Base-by-base conservation (phyloP, 2,113 vertebrate genomes). In the Coreoperca whiteheadi region DNA sequence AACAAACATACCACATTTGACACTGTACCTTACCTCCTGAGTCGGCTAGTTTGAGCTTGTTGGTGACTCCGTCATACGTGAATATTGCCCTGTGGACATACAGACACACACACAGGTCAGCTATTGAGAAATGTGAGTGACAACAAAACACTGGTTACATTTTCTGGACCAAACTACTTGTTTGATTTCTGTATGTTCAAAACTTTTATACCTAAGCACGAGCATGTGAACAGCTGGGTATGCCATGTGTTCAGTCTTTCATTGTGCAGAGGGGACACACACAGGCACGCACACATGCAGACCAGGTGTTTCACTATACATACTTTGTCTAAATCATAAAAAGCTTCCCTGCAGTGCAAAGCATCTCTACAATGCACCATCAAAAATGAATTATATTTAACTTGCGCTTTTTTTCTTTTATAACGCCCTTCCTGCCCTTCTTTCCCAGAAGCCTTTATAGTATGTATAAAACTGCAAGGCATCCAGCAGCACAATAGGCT, bases 31-130 rank as follows among this genome's bases (percentile, higher is more conserved):
- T 95, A 97, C 96, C 96, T 95, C 96, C 96, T 1, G 96, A 97
- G 89, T 97, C 96, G 48, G 95, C 92, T 60, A 96, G 95, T 92
- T 95, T 97, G 70, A 97, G 94, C 74, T 96, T 96, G 83, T 96
- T 95, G 89, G 90, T 95, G 81, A 91, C 72, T 86, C 93, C 95
- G 70, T 96, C 96, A 21, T 97, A 97, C 65, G 93, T 59, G 67
- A 97, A 97, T 83, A 97, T 78, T 0, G 96, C 96, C 96, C 96
- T 97, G 91, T 16, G 75, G 79, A 87, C 69, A 85, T 15, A 78
- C 5, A 74, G 12, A 61, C 4, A 25, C 23, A 83, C 50, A 87
- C 37, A 76, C 7, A 70, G 51, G 60, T 87, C 69, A 87, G 16
- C 16, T 43, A 43, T 21, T 39, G 69, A 84, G 34, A 76, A 46